A percentile compares a stretch with the other conserved stretches of the same genome.
phyloP scores from a whole-genome alignment of 2,113 vertebrate genomes.

The Charadrius vociferus region DNA sequence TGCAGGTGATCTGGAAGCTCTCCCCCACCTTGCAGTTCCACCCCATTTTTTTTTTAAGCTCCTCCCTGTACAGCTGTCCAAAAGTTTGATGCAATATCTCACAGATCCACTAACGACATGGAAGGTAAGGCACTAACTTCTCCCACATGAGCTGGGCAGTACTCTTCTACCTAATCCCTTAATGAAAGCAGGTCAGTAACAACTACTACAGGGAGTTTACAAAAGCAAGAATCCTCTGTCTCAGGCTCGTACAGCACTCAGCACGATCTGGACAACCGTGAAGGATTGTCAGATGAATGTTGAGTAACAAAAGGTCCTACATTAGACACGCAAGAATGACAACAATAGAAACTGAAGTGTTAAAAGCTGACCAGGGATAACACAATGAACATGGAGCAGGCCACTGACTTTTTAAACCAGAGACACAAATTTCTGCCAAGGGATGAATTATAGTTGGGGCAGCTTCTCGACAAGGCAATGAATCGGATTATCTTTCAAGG shows the following conservation, averaged over 20 bases:
- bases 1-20: neutral
- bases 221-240: neutral
- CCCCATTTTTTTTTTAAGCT: neutral
- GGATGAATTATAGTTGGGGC: neutral
- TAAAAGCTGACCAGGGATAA: neutral
- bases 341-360: neutral
- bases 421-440: neutral
- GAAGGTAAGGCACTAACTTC: neutral
- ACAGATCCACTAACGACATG: neutral
- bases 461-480: neutral
- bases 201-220: neutral
- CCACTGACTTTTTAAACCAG: neutral
- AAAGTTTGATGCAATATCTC: neutral
- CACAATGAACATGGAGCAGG: neutral
- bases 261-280: neutral
- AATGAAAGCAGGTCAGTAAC: neutral
- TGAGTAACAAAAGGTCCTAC: neutral
- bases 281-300: neutral
- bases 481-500: neutral
- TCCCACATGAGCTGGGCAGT: neutral
- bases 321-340: neutral
- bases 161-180: neutral
- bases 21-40: neutral
- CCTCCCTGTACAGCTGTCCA: neutral
- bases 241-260: fast-evolving